These are phyloP conservation scores for Panthera leo DNA, from an alignment of 2,113 vertebrate genomes.

Conservation along the genomic window DNA sequence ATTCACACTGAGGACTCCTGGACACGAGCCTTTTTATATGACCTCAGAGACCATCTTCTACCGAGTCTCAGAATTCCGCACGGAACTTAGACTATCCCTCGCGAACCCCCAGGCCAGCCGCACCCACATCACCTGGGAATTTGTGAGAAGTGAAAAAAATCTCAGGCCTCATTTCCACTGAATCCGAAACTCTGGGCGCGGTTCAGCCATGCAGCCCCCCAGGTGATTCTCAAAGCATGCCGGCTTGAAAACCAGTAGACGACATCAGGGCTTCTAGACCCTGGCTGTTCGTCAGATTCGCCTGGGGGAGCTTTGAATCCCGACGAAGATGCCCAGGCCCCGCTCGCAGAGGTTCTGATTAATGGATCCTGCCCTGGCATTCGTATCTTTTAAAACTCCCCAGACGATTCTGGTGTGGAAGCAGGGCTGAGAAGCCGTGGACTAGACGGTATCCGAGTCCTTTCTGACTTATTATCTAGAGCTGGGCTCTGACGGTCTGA, in stretches of 20 bases:
- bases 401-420: neutral
- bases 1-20: neutral
- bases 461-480: neutral
- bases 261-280: neutral
- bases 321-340: neutral
- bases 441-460: neutral
- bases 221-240: neutral
- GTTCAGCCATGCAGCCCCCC: neutral
- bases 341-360: neutral
- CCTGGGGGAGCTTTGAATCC: neutral
- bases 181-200: neutral
- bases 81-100: neutral
- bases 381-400: neutral
- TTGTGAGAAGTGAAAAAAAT: neutral
- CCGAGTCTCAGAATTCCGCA: neutral
- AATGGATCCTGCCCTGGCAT: neutral
- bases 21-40: neutral
- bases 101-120: neutral
- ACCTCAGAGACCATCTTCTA: neutral
- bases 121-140: neutral
- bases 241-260: neutral
- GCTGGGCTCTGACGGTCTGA: neutral
- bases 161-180: neutral
- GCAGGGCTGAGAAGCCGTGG: neutral
- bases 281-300: neutral